phyloP scores from a whole-genome alignment of 2,113 vertebrate genomes.

The Chaetodon auriga region DNA sequence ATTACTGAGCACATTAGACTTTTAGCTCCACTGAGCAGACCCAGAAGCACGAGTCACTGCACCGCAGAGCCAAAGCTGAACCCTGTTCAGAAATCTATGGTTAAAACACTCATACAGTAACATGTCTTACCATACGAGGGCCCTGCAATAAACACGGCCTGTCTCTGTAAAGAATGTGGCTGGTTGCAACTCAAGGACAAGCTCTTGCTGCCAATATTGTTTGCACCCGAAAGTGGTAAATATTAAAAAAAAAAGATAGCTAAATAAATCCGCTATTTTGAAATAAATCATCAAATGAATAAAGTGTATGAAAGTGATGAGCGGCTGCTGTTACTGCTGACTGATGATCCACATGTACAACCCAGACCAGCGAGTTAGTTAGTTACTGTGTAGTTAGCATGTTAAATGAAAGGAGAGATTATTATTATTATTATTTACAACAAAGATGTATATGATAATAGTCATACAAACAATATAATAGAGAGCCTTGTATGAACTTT shows the following conservation, averaged over 20 bases:
- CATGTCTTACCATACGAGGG: background rate
- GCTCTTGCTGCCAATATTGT: background rate
- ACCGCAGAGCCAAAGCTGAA: background rate
- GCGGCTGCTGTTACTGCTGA: too few species aligned
- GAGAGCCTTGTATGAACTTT: too few species aligned
- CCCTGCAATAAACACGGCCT: background rate
- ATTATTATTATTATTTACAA: too few species aligned
- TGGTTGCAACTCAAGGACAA: background rate
- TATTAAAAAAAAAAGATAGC: too few species aligned
- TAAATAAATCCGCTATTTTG: background rate
- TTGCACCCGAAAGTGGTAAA: background rate
- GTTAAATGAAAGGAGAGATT: background rate
- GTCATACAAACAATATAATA: too few species aligned
- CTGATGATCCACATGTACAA: background rate
- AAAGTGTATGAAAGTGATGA: background rate
- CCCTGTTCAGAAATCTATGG: background rate
- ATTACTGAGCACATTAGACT: constrained; percentile 31
- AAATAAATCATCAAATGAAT: background rate
- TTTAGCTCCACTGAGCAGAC: constrained; percentile 37
- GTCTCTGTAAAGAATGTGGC: background rate
- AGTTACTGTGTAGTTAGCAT: background rate
- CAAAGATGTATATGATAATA: too few species aligned
- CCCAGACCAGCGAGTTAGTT: too few species aligned
- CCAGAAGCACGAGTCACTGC: background rate
- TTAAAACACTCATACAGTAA: background rate